Evolutionary conservation across 2,113 vertebrate genomes (phyloP).

Genomic region (Anser cygnoides): DNA sequence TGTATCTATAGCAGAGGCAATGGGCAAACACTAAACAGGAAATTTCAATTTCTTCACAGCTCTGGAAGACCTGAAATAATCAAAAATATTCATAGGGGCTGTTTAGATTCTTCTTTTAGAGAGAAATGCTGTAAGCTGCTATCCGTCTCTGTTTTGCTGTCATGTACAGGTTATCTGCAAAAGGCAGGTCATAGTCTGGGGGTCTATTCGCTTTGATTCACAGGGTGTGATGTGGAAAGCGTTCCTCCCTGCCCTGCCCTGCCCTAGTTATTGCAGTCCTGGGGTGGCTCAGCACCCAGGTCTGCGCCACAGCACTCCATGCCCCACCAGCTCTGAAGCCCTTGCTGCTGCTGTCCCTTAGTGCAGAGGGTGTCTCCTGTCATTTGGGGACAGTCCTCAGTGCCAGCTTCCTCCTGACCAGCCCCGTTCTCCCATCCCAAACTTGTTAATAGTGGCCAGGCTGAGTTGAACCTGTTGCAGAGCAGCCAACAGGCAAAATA

Average conservation of each 20-base stretch:
- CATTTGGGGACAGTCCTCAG: not conserved
- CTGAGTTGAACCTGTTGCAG: not conserved
- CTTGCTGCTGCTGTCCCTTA: not conserved
- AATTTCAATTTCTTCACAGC: constrained; percentile 47
- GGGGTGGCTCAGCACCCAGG: not conserved
- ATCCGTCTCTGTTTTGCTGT: constrained; percentile 22
- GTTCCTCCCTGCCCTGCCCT: not conserved
- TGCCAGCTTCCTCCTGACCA: not conserved
- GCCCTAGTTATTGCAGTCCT: not conserved
- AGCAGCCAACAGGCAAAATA: not conserved
- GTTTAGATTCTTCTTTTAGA: constrained; percentile 18
- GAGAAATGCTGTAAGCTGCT: not conserved
- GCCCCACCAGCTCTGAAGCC: not conserved
- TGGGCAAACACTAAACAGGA: constrained; percentile 46
- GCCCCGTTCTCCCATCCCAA: not conserved
- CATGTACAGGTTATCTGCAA: not conserved
- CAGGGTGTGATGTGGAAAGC: not conserved
- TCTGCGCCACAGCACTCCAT: not conserved
- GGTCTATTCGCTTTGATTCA: not conserved
- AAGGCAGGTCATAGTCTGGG: not conserved
- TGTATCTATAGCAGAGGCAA: constrained; percentile 49
- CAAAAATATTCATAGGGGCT: not conserved
- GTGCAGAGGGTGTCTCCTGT: rapidly evolving
- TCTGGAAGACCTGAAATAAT: constrained; percentile 55
- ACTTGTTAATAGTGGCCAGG: not conserved